phyloP scores from a whole-genome alignment of 2,888 invertebrate species.

The Tetragnatha montana region DNA sequence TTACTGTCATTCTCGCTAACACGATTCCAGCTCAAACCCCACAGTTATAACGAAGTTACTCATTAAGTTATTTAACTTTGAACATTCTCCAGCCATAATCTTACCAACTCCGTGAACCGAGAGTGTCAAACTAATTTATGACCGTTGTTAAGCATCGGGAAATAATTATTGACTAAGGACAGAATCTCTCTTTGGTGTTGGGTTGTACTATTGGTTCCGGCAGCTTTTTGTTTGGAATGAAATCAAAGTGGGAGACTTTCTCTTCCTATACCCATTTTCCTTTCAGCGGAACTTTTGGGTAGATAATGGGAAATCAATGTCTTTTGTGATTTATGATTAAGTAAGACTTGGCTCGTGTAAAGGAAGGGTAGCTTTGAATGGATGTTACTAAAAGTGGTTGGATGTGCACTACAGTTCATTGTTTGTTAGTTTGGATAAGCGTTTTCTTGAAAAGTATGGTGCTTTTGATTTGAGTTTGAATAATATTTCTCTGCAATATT shows the following conservation, averaged over 20 bases:
- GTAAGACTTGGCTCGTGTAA: neutral
- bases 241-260: slow-evolving; percentile 17
- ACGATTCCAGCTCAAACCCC: neutral
- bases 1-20: neutral
- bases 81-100: slow-evolving; percentile 1
- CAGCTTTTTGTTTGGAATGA: neutral
- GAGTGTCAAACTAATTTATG: slow-evolving; percentile 11
- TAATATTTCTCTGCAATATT: no score
- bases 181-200: slow-evolving; percentile 7
- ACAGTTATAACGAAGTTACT: neutral
- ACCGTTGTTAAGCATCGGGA: slow-evolving; percentile 22
- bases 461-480: no score
- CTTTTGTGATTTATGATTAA: neutral
- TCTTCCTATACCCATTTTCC: slow-evolving; percentile 15
- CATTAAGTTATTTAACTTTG: neutral
- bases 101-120: neutral
- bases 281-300: neutral
- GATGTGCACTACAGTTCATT: no score
- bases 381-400: neutral
- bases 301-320: no score
- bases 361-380: neutral
- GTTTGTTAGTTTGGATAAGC: no score
- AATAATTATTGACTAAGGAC: slow-evolving; percentile 17
- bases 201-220: neutral
- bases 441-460: no score